Base-by-base conservation (phyloP, 2,888 invertebrate species). In the Cerceris ruficornis region DNA sequence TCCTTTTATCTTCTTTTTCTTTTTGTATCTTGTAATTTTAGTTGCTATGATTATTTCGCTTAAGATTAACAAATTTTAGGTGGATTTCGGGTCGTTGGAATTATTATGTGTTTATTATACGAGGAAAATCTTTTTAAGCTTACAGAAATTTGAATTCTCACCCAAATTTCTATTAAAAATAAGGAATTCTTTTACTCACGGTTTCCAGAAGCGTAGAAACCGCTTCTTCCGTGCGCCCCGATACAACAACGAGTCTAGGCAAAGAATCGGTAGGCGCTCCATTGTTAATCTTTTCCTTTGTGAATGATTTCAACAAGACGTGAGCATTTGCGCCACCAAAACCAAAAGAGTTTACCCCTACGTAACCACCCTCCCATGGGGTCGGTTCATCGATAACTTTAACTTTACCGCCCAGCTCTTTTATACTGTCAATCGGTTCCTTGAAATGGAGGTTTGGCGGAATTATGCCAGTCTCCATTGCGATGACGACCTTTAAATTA, bases 301-400 rank as follows among this genome's bases (percentile, higher is more conserved):
- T 88, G 70, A 95, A 92, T 60, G 95, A 94, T 89, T 94, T 94
- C 8, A 97, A 90, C 55, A 97, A 90, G 42, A 95, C 93, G 87
- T 97, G 97, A 60, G 95, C 96, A 88, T 98, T 98, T 5, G 96
- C 96, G 0, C 98, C 98, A 42, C 98, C 98, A 90, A 98, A 98
- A 0, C 98, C 98, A 91, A 98, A 98, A 9, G 97, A 98, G 93
- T 97, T 98, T 39, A 98, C 94, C 5, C 96, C 98, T 39, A 96
- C 95, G 54, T 87, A 83, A 17, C 97, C 96, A 43, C 96, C 96
- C 46, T 94, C 92, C 94, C 97, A 96, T 2, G 80, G 80, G 28
- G 93, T 95, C 90, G 93, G 94, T 62, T 95, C 96, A 0, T 95
- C 95, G 0, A 98, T 95, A 0, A 98, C 97, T 83, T 94, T 88